phyloP scores from a whole-genome alignment of 2,888 invertebrate species.

The Polydrusus cervinus region DNA sequence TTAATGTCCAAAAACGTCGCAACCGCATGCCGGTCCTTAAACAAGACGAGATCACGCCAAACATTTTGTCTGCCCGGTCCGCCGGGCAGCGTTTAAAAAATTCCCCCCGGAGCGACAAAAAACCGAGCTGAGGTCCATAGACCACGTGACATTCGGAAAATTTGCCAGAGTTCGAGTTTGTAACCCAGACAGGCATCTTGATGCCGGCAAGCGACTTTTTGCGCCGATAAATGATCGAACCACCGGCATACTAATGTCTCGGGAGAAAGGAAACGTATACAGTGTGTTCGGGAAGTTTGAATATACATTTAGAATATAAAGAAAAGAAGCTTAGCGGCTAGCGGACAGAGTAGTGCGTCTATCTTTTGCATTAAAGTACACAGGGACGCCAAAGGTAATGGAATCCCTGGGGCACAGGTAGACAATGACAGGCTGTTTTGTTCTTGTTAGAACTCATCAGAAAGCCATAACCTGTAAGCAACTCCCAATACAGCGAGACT shows the following conservation, averaged over 20 bases:
- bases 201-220: conserved; percentile 58
- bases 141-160: conserved; percentile 64
- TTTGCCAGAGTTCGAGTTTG: conserved; percentile 54
- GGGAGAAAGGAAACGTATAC: conserved; percentile 47
- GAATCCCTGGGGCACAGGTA: too few species aligned
- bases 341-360: too few species aligned
- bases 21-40: conserved; percentile 62
- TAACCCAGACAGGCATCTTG: conserved; percentile 65
- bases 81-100: conserved; percentile 58
- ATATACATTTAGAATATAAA: conserved; percentile 29
- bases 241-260: conserved; percentile 63
- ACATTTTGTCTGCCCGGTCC: conserved; percentile 53
- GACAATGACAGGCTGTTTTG: too few species aligned
- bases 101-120: conserved; percentile 56
- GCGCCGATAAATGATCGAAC: conserved; percentile 59
- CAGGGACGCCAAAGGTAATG: too few species aligned
- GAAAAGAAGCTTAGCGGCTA: too few species aligned
- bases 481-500: too few species aligned
- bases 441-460: too few species aligned
- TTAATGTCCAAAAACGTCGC: conserved; percentile 68
- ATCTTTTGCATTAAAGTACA: too few species aligned
- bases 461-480: too few species aligned
- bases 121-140: conserved; percentile 60
- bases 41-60: conserved; percentile 56
- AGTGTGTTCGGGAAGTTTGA: conserved; percentile 46